Conservation (phyloP, 1,140 invertebrate genomes). For the Schlechtendalia chinensis region DNA sequence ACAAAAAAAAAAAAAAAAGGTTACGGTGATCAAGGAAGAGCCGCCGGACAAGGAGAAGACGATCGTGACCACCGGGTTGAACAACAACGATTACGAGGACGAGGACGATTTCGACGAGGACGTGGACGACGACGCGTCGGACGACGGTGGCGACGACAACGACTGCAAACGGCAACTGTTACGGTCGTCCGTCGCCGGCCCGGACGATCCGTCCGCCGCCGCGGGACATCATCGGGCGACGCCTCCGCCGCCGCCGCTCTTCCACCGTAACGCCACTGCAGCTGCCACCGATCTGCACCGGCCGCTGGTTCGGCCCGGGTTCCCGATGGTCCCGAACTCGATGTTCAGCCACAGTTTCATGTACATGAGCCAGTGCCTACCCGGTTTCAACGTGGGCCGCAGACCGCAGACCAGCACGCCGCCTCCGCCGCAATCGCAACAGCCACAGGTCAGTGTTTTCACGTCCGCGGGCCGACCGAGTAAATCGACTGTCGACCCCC, state of each 20-base stretch:
- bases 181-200: slow-evolving; percentile 10
- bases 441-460: slow-evolving; percentile 58
- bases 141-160: slow-evolving; percentile 39
- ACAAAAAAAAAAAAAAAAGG: neutral
- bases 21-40: slow-evolving; percentile 44
- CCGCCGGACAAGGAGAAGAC: slow-evolving; percentile 51
- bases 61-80: slow-evolving; percentile 50
- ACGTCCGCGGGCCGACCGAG: too few relatives aligned
- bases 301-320: slow-evolving; percentile 61
- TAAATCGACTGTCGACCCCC: too few relatives aligned
- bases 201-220: slow-evolving; percentile 54
- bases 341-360: slow-evolving; percentile 84
- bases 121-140: slow-evolving; percentile 53
- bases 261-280: slow-evolving; percentile 55
- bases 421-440: slow-evolving; percentile 59
- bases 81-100: slow-evolving; percentile 39
- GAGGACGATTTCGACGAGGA: slow-evolving; percentile 58
- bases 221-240: too few relatives aligned
- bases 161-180: slow-evolving; percentile 48
- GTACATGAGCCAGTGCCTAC: slow-evolving; percentile 87
- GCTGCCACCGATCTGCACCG: slow-evolving; percentile 56
- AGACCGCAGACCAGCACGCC: slow-evolving; percentile 55
- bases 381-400: slow-evolving; percentile 59
- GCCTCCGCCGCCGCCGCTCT: slow-evolving; percentile 52
- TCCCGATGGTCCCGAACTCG: slow-evolving; percentile 75